Base-by-base conservation (phyloP, 2,113 vertebrate species). In the Laterallus jamaicensis region DNA sequence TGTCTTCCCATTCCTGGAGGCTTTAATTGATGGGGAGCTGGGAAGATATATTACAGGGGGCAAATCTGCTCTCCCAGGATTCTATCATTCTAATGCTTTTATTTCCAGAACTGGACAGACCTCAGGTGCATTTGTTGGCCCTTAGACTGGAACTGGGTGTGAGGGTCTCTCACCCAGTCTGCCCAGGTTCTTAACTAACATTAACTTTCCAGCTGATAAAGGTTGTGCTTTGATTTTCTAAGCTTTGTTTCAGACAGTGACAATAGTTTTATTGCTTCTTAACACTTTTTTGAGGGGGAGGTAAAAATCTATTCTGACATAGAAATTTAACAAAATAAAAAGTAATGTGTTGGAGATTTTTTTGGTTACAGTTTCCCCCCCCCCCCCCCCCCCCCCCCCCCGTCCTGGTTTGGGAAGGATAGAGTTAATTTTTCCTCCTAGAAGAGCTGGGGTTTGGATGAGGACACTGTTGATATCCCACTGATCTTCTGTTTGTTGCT, bases 1-100 rank as follows among this genome's bases (percentile, higher is more conserved):
- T 0, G 0, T 35, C 28, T 66, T 7, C 25, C 20, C 2, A 0
- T 42, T 54, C 64, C 52, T 40, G 10, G 5, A 19, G 21, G 47
- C 3, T 47, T 42, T 67, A 26, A 1, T 42, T 49, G 55, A 31
- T 4, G 28, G 59, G 32, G 28, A 86, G 25, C 56, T 67, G 73
- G 19, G 60, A 74, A 84, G 73, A 73, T 6, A 7, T 22, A 0
- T 55, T 28, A 39, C 39, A 11, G 39, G 39, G 39, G 39, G 6
- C 56, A 75, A 44, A 82, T 22, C 10, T 71, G 11, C n/a, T 32
- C n/a, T 32, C 32, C 7, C 52, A 42, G 37, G 9, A 56, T 24
- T 39, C 5, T 31, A 50, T 15, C 7, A 22, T 58, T 29, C 29
- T 20, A 35, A 10, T 21, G 3, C 15, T 64, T 86, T 49, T 76